Base-by-base conservation (phyloP, 2,888 invertebrate genomes). In the Sminthurinus aureus region DNA sequence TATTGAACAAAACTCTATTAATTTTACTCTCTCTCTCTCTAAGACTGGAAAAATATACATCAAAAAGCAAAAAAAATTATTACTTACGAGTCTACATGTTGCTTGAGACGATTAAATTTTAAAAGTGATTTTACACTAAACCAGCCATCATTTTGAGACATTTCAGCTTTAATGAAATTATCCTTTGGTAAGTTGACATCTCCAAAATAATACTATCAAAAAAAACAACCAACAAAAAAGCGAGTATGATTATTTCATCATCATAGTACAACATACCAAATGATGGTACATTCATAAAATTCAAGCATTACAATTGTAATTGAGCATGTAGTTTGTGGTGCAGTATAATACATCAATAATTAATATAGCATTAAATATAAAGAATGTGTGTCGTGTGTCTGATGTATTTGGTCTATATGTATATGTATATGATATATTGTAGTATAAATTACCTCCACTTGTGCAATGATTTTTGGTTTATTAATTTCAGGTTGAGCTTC, bases 101-200 rank as follows among this genome's bases (percentile, higher is more conserved):
- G 81, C 20, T 84, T 85, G 52, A 88, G 81, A 26, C 98, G 93
- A 90, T 98, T 97, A 90, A 99, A 99, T 84, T 94, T 96, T 76
- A 95, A 91, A 91, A 99, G 93, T 0, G 95, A 93, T 0, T 94
- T 93, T 75, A 99, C 90, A 0, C 96, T 93, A 24, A 99, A 93
- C 99, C 99, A 97, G 2, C 96, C 98, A 81, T 97, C 95, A 87
- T 97, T 95, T 86, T 95, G 92, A 88, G 93, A 93, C 0, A 95
- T 93, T 91, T 97, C 95, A 85, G 96, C 95, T 88, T 94, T 93
- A n/a, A 99, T 92, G 90, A 98, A 99, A 91, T 96, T 97, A 90
- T 99, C 99, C 84, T 95, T 93, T 0, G 95, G 94, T 80, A 99
- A 92, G 91, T 99, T 99, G 8, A 95, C 93, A 90, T 99, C 96